These are phyloP conservation scores for Volucella inanis DNA, from an alignment of 2,888 invertebrate species.

Conservation along the genomic window DNA sequence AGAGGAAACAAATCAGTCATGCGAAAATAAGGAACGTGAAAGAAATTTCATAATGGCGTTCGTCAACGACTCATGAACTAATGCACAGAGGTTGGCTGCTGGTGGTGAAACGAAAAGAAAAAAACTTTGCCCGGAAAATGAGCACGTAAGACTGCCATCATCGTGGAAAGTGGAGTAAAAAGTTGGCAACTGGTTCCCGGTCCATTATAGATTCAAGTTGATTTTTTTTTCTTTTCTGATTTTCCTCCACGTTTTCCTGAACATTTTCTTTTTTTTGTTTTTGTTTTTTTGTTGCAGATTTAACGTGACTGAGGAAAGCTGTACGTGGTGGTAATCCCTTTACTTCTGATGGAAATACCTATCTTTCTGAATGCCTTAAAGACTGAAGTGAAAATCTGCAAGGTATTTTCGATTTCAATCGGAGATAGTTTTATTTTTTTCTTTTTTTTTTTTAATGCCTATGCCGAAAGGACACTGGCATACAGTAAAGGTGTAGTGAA, in stretches of 20 bases:
- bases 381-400: slow-evolving; percentile 5
- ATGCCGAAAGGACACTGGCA: not conserved
- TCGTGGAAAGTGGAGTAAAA: slow-evolving; percentile 67
- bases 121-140: slow-evolving; percentile 12
- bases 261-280: not conserved
- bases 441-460: not conserved
- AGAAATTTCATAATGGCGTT: slow-evolving; percentile 72
- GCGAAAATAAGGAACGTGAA: slow-evolving; percentile 74
- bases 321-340: slow-evolving; percentile 19
- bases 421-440: not conserved
- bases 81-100: slow-evolving; percentile 30
- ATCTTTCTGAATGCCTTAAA: slow-evolving; percentile 14
- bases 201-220: slow-evolving; percentile 70
- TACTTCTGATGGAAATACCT: not conserved
- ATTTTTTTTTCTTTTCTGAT: slow-evolving; percentile 10
- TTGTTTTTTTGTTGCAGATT: slow-evolving; percentile 49
- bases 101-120: slow-evolving; percentile 28
- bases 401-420: slow-evolving; percentile 17
- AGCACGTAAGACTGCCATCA: slow-evolving; percentile 54
- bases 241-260: slow-evolving; percentile 3
- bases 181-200: slow-evolving; percentile 71
- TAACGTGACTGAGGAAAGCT: slow-evolving; percentile 61
- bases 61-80: slow-evolving; percentile 59
- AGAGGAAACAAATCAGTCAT: slow-evolving; percentile 58
- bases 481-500: not conserved